Percentiles rank a stretch among this genome's conserved stretches.
phyloP scores from a whole-genome alignment of 1,140 invertebrate species.

The Brachionus rubens region DNA sequence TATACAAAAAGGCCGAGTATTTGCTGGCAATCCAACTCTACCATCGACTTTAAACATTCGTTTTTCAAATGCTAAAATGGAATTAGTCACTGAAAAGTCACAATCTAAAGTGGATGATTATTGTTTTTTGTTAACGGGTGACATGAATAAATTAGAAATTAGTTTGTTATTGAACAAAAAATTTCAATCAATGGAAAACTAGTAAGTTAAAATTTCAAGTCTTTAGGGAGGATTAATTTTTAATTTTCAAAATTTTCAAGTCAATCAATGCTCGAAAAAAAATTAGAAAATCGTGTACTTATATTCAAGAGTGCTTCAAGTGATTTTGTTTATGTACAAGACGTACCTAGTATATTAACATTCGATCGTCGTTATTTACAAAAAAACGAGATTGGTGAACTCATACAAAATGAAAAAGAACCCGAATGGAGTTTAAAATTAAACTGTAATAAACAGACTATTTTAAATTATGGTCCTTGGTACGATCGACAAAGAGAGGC shows the following conservation, averaged over 20 bases:
- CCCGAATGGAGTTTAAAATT: conserved; percentile 60
- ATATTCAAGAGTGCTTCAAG: conserved; percentile 33
- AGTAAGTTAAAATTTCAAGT: background rate
- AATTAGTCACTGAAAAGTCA: conserved; percentile 45
- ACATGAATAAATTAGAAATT: conserved; percentile 30
- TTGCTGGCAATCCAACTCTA: conserved; percentile 29
- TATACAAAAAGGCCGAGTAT: conserved; percentile 21
- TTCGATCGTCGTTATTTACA: conserved; percentile 29
- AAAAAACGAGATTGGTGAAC: conserved; percentile 35
- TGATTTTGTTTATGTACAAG: conserved; percentile 43
- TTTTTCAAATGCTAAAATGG: conserved; percentile 43
- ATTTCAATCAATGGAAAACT: background rate
- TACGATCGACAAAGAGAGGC: conserved; percentile 88
- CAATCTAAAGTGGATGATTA: conserved; percentile 45
- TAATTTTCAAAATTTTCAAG: background rate
- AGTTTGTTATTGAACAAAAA: conserved; percentile 30
- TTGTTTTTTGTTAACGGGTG: conserved; percentile 28
- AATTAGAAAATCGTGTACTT: conserved; percentile 6
- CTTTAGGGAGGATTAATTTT: background rate
- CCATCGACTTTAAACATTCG: conserved; percentile 30
- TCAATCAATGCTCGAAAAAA: background rate
- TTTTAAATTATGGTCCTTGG: conserved; percentile 97
- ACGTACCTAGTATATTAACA: conserved; percentile 13
- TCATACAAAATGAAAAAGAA: conserved; percentile 42
- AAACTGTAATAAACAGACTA: conserved; percentile 91